Base-by-base conservation (phyloP, 2,113 vertebrate genomes). In the Orientallactaga bullata region DNA sequence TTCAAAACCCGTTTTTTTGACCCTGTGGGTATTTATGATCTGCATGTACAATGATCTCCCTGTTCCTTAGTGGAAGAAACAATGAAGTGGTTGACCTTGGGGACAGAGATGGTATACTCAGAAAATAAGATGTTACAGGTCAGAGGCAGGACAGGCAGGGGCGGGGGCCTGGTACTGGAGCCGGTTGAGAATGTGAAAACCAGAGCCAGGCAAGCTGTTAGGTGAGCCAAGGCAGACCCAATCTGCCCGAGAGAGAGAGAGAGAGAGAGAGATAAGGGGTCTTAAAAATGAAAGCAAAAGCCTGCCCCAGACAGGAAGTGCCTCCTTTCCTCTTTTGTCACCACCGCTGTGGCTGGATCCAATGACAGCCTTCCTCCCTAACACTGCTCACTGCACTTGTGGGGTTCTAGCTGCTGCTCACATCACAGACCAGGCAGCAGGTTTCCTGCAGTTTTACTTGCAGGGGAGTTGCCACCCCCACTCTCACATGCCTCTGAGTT, bases 181-280 rank as follows among this genome's bases (percentile, higher is more conserved):
- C 61, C 0, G 0, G 90, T 77, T 88, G 68, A 88, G 88, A 73
- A 91, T 82, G 74, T 39, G 24, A 87, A 93, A 81, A 63, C 66
- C 93, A 93, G 73, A 94, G 42, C n/a, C 39, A 11, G 51, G 77
- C 61, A 66, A 94, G 90, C 94, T 94, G 95, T 94, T 83, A 72
- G 76, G 85, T 93, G 96, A 95, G 82, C 42, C 28, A 72, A 91
- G 85, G 78, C 94, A 93, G 95, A 90, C 82, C 69, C 81, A 47
- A 42, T 47, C 68, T 81, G 42, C 42, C 42, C 8, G 10, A 16
- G 7, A 55, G 66, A 73, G 66, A 88, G 68, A 95, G 91, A 96
- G 7, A 12, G 51, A 51, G 66, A 73, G 66, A 88, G 73, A 94
- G 93, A 96, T 95, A 96, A 95, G 85, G 30, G 61, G 47, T 73